Evolutionary conservation across 2,113 vertebrate species (phyloP).

Genomic region (Tragelaphus strepsiceros): DNA sequence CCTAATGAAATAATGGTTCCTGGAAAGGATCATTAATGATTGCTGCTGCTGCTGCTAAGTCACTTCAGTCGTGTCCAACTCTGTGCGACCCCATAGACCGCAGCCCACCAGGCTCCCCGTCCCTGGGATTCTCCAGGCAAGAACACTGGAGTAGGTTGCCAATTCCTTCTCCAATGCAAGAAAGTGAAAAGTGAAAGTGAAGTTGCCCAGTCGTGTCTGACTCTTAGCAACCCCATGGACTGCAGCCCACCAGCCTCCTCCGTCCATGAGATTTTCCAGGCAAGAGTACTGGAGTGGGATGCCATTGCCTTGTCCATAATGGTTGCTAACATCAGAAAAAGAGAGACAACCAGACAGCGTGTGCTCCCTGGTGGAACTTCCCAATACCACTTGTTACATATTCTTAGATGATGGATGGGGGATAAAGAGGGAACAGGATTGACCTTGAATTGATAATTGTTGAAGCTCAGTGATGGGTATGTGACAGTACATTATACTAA

Average conservation of each 20-base stretch:
- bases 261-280: too few species aligned
- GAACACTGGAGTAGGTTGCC: too few species aligned
- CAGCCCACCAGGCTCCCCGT: too few species aligned
- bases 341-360: not conserved
- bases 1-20: not conserved
- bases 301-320: not conserved
- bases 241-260: too few species aligned
- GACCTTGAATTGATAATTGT: not conserved
- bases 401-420: not conserved
- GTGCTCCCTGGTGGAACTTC: not conserved
- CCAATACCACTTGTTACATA: not conserved
- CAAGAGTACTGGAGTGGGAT: too few species aligned
- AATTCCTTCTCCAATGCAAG: too few species aligned
- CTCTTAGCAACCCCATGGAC: too few species aligned
- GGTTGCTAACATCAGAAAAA: slow-evolving; percentile 5
- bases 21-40: not conserved
- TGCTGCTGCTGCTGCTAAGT: not conserved
- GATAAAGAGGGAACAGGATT: not conserved
- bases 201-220: too few species aligned
- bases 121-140: too few species aligned
- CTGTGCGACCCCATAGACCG: too few species aligned
- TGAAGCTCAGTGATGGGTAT: not conserved
- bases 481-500: not conserved
- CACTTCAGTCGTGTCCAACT: too few species aligned
- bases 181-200: too few species aligned